Base-by-base conservation (phyloP, 2,888 invertebrate species). In the Phyto melanocephala region DNA sequence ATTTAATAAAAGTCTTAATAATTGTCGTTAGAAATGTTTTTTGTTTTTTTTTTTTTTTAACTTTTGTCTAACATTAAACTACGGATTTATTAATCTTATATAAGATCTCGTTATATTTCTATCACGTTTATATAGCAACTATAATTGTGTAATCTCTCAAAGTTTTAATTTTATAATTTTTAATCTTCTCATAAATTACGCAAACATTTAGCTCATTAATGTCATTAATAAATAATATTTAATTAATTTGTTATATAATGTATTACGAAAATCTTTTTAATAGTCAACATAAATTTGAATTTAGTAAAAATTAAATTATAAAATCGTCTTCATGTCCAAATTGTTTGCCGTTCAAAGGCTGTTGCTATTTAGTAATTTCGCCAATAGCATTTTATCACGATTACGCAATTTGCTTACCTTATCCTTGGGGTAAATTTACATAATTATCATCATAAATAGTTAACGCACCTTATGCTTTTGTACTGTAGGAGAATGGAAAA, bases 301-400 rank as follows among this genome's bases (percentile, higher is more conserved):
- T 45, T 63, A 28, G 24, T 2, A 5, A 10, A 28, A 45, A 24
- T 63, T 15, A 42, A 42, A 17, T 52, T 47, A 47, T 47, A 37
- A 60, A 37, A 37, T 6, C 7, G 17, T 75, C 35, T 37, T 42
- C 37, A n/a, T 76, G 35, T 1, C 22, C 58, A 67, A 28, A n/a
- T 10, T 63, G 24, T 50, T 60, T 20, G 22, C 20, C 50, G 13
- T 35, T 42, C 20, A 65, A 56, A 20, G 22, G 1, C 35, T 6
- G 33, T 65, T 24, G 45, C 22, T 50, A 17, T 50, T 13, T 47
- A 24, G 0, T 42, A 20, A 50, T 11, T 76, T 68, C 40, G 8
- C 45, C 17, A 45, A 63, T 47, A 56, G 42, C 13, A 63, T 47
- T 58, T 79, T 58, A 56, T 63, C 56, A 78, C 56, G 42, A 56